A percentile compares a stretch with the other conserved stretches of the same genome.
Conservation (phyloP, 2,888 invertebrate species). For the Sisyra terminalis region DNA sequence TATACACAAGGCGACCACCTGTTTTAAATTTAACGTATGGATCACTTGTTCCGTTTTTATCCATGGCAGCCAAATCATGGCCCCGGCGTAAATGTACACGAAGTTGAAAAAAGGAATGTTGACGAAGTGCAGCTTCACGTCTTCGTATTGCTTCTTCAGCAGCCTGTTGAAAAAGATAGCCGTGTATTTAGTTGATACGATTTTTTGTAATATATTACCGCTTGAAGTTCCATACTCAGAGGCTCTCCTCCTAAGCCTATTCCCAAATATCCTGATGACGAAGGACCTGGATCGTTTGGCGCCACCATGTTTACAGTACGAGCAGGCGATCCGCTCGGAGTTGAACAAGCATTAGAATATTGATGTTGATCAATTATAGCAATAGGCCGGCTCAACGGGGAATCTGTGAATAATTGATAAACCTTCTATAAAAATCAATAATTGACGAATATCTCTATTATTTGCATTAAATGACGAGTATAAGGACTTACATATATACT, state of each 20-base stretch:
- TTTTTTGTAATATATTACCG: slow-evolving; percentile 2
- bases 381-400: slow-evolving; percentile 2
- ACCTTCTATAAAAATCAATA: no score
- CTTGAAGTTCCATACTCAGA: no score
- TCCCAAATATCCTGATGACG: no score
- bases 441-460: no score
- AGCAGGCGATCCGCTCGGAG: slow-evolving; percentile 1
- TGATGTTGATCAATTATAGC: neutral
- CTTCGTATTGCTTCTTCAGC: slow-evolving; percentile 52
- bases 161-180: slow-evolving; percentile 27
- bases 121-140: slow-evolving; percentile 57
- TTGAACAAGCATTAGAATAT: neutral
- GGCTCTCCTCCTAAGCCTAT: no score
- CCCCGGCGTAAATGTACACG: slow-evolving; percentile 79
- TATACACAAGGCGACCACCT: slow-evolving; percentile 73
- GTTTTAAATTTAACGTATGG: slow-evolving; percentile 95
- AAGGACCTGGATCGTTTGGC: no score
- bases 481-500: slow-evolving; percentile 9
- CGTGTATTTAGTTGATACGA: no score
- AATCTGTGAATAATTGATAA: slow-evolving; percentile 8
- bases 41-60: slow-evolving; percentile 92
- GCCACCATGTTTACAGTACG: no score
- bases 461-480: no score
- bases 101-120: slow-evolving; percentile 84
- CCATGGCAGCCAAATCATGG: slow-evolving; percentile 79